Evolutionary conservation across 2,797 vertebrate species (phyloP).

Genomic region (Enteromius viviparus): DNA sequence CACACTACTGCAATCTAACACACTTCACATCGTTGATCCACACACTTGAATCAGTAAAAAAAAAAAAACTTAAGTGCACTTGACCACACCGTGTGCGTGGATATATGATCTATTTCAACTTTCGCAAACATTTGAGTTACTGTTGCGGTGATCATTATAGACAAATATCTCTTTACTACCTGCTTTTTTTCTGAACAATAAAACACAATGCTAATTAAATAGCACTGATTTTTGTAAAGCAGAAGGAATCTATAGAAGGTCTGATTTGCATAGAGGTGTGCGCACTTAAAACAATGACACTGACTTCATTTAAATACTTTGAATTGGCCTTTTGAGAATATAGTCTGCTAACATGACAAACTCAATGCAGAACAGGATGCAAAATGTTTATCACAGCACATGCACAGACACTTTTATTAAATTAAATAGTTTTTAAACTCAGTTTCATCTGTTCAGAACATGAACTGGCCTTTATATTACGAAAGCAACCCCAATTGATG

Average conservation of each 20-base stretch:
- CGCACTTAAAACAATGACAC: conserved; percentile 1
- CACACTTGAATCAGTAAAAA: background rate
- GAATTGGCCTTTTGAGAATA: background rate
- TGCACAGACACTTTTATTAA: background rate
- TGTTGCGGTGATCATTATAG: background rate
- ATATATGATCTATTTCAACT: background rate
- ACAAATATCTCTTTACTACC: background rate
- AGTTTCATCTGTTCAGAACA: background rate
- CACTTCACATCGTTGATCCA: background rate
- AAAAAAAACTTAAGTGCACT: background rate
- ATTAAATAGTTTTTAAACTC: background rate
- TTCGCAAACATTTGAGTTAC: background rate
- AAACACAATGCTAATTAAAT: background rate
- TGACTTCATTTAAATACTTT: background rate
- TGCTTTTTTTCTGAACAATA: background rate
- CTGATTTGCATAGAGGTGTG: background rate
- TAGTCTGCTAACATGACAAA: background rate
- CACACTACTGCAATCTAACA: background rate
- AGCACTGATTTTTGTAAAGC: background rate
- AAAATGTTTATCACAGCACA: background rate
- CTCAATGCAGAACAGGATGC: background rate
- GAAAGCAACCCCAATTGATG: conserved; percentile 6
- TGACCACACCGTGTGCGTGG: background rate
- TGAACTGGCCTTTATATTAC: background rate
- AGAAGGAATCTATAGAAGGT: background rate